Evolutionary conservation across 2,113 vertebrate genomes (phyloP), one percentile per base, ranked within the genome.

Genomic region (Odocoileus hemionus): DNA sequence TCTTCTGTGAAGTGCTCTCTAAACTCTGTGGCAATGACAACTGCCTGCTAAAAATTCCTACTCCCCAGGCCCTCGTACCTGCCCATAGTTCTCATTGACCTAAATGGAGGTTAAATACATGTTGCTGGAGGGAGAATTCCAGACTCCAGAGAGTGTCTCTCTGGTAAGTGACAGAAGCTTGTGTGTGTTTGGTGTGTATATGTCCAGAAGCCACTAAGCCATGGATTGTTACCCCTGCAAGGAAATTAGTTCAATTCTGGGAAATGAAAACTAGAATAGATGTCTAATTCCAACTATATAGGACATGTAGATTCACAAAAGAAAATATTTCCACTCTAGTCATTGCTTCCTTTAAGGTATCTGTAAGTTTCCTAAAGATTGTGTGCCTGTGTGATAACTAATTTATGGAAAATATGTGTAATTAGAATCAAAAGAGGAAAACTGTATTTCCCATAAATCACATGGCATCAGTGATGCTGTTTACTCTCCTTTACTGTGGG

Each of bases 31-130:
- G 96, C 88, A 90, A 28, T 96, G 96, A 84, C 64, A 96, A 88
- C 85, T 86, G 86, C 86, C 79, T 96, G 74, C 79, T 96, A 96
- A 84, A 97, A 97, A 52, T 95, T 94, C 74, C 45, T 86, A 14
- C 12, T 95, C 54, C 79, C 39, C 19, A 86, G 92, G 58, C n/a
- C 17, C 30, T 45, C 61, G 50, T 91, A 93, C 89, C 86, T 96
- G 86, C 57, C 74, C 47, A 57, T 19, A 83, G 21, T 96, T 79
- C 45, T 58, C 89, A 85, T 39, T 87, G 92, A 92, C 92, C 57
- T 96, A 92, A 96, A 93, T 57, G 19, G 52, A 98, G 47, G 80
- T 74, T 76, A 96, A 97, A 86, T 74, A 64, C 86, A 74, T 84
- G 28, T 54, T 95, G 39, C 70, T 80, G 10, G 93, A 96, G 36